Percentiles rank a stretch among this genome's conserved stretches.
Conservation (phyloP, 2,888 invertebrate species). For the Vanessa cardui region DNA sequence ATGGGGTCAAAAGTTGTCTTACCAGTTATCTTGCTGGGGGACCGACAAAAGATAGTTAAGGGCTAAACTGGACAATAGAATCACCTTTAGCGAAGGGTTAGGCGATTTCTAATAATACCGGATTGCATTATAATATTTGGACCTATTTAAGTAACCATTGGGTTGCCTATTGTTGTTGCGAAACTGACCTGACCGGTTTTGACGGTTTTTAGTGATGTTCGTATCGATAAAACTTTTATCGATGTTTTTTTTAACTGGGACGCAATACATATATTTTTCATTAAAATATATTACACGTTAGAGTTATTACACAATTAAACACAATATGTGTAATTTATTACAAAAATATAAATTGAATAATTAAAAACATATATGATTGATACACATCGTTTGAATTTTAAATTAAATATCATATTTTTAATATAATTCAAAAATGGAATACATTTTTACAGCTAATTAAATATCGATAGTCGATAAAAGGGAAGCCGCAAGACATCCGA, state of each 20-base stretch:
- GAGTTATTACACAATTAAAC: no score
- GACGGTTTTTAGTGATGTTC: constrained; percentile 45
- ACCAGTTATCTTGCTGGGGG: constrained; percentile 78
- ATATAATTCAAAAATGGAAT: not conserved
- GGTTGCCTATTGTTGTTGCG: constrained; percentile 73
- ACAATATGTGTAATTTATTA: no score
- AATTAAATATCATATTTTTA: no score
- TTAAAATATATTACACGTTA: no score
- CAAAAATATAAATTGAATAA: no score
- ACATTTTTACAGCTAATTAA: constrained; percentile 12
- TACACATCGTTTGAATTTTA: no score
- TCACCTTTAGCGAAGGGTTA: constrained; percentile 54
- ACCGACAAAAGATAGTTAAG: constrained; percentile 64
- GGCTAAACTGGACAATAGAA: constrained; percentile 78
- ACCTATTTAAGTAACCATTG: constrained; percentile 82
- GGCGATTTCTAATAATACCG: constrained; percentile 61
- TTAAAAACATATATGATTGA: no score
- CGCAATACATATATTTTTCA: no score
- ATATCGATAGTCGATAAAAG: constrained; percentile 38
- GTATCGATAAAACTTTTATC: constrained; percentile 39
- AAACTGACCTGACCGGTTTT: constrained; percentile 82
- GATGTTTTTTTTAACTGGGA: constrained; percentile 6
- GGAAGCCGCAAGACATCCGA: constrained; percentile 39
- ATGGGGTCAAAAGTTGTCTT: constrained; percentile 79
- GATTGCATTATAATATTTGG: constrained; percentile 79